Evolutionary conservation across 2,888 invertebrate species (phyloP).

Genomic region (Drosophila limbata): DNA sequence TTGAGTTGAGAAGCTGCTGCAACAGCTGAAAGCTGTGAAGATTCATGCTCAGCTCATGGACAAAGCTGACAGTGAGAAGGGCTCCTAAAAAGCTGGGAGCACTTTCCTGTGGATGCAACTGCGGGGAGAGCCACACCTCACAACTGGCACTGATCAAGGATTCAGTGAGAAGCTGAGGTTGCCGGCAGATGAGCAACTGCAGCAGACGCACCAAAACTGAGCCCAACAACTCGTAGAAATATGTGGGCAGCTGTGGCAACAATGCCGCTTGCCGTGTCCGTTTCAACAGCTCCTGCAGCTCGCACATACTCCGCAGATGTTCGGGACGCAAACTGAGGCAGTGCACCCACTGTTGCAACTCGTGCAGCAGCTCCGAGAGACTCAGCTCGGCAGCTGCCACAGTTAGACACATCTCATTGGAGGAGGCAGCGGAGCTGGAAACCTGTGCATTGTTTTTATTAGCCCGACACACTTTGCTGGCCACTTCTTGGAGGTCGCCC

Average conservation of each 20-base stretch:
- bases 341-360: slow-evolving; percentile 83
- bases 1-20: slow-evolving; percentile 85
- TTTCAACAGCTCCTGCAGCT: slow-evolving; percentile 58
- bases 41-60: slow-evolving; percentile 63
- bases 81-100: slow-evolving; percentile 61
- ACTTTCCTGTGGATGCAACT: slow-evolving; percentile 18
- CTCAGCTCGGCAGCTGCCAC: slow-evolving; percentile 23
- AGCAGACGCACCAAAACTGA: slow-evolving; percentile 75
- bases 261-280: slow-evolving; percentile 59
- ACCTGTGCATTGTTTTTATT: slow-evolving; percentile 59
- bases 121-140: slow-evolving; percentile 53
- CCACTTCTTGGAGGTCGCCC: slow-evolving; percentile 68
- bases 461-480: slow-evolving; percentile 70
- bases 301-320: slow-evolving; percentile 49
- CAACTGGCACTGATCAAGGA: slow-evolving; percentile 65
- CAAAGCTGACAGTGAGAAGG: slow-evolving; percentile 73
- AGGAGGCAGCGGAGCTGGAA: slow-evolving; percentile 8
- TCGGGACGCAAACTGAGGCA: slow-evolving; percentile 74
- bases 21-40: slow-evolving; percentile 85
- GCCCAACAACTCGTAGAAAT: slow-evolving; percentile 78
- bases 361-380: slow-evolving; percentile 77
- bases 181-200: slow-evolving; percentile 79
- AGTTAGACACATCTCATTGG: slow-evolving; percentile 48
- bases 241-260: slow-evolving; percentile 74
- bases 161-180: slow-evolving; percentile 62